Percentiles rank a stretch among this genome's conserved stretches.
phyloP scores from a whole-genome alignment of 2,888 invertebrate genomes.

The Quadriops clusia region DNA sequence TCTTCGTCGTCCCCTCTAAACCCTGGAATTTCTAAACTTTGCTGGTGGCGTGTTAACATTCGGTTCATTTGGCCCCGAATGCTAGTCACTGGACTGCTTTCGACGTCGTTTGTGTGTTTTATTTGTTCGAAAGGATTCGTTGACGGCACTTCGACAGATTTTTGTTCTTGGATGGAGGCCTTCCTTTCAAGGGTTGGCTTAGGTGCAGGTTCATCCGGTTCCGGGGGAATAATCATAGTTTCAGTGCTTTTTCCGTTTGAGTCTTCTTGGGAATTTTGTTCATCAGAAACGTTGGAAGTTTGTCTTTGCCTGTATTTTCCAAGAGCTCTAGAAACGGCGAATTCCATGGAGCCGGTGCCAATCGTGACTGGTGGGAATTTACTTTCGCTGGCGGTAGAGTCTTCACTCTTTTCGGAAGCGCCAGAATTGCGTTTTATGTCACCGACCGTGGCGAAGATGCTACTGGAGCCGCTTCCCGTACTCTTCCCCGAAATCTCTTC shows the following conservation, averaged over 20 bases:
- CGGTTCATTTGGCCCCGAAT: conserved; percentile 46
- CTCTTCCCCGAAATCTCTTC: conserved; percentile 48
- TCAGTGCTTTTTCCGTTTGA: conserved; percentile 21
- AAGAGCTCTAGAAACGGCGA: conserved; percentile 69
- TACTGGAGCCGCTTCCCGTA: conserved; percentile 48
- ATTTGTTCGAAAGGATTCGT: too few species aligned
- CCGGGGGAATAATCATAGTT: too few species aligned
- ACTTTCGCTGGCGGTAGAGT: conserved; percentile 41
- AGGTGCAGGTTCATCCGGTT: conserved; percentile 8
- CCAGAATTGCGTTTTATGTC: conserved; percentile 54
- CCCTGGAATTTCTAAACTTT: conserved; percentile 70
- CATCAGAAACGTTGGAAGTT: conserved; percentile 59
- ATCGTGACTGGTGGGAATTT: conserved; percentile 43
- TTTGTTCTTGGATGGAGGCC: conserved; percentile 27
- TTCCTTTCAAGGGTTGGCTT: too few species aligned
- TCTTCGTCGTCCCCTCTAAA: conserved; percentile 59
- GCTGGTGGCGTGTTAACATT: conserved; percentile 57
- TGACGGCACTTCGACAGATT: conserved; percentile 42
- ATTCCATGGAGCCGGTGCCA: conserved; percentile 65
- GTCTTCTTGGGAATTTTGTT: conserved; percentile 45
- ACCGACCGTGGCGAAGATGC: conserved; percentile 62
- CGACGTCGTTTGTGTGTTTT: conserved; percentile 42
- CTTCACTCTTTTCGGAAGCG: conserved; percentile 49
- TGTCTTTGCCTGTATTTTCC: conserved; percentile 68
- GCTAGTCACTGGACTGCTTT: conserved; percentile 54